phyloP scores from a whole-genome alignment of 2,797 vertebrate genomes.

The Atherinosoma microstoma region DNA sequence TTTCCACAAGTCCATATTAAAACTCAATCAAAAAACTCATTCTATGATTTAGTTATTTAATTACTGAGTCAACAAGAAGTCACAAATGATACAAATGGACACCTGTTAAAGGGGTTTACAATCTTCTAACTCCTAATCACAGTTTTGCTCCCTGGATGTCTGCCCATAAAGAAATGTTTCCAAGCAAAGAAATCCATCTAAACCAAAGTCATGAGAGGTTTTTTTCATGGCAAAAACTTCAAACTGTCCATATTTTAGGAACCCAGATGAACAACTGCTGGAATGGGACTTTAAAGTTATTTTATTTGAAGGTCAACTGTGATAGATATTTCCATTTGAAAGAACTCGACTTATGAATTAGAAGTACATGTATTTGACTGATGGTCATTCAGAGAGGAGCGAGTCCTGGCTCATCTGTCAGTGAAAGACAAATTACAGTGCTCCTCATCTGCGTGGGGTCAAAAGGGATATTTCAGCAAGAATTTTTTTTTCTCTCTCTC shows the following conservation, averaged over 20 bases:
- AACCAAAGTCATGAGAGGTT: neutral
- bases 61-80: neutral
- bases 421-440: slow-evolving; percentile 8
- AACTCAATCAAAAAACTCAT: neutral
- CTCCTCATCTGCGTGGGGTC: neutral
- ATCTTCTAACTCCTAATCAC: neutral
- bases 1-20: neutral
- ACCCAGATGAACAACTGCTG: neutral
- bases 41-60: neutral
- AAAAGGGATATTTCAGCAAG: neutral
- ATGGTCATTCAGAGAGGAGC: slow-evolving; percentile 8
- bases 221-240: neutral
- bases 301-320: neutral
- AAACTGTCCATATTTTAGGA: neutral
- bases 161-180: neutral
- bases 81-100: neutral
- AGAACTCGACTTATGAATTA: neutral
- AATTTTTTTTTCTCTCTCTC: neutral
- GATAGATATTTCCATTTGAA: slow-evolving; percentile 12
- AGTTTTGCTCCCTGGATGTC: neutral
- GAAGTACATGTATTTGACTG: slow-evolving; percentile 1
- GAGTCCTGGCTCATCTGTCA: slow-evolving; percentile 11
- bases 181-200: neutral
- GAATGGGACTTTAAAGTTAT: neutral
- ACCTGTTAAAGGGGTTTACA: too few species aligned